Conservation (phyloP, 2,113 vertebrate species). For the Sinocyclocheilus anophthalmus region DNA sequence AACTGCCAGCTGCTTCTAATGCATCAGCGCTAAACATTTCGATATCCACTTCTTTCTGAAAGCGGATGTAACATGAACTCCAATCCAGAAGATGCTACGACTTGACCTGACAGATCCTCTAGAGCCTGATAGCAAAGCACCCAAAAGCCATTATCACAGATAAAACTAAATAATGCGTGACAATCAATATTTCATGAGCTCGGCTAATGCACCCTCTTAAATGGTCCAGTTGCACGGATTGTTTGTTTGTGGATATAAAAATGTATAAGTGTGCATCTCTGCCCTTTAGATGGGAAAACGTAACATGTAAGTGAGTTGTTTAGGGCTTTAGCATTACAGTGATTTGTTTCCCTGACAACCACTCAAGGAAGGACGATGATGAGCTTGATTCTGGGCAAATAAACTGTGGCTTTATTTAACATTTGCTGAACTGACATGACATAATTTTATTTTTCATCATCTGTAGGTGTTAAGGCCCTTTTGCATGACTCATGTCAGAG, state of each 20-base stretch:
- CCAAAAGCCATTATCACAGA: conserved; percentile 51
- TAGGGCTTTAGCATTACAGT: background rate
- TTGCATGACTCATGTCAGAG: background rate
- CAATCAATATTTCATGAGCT: conserved; percentile 57
- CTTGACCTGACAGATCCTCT: background rate
- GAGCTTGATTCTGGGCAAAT: conserved; percentile 18
- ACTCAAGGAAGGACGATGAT: background rate
- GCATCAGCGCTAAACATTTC: background rate
- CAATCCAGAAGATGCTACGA: conserved; percentile 18
- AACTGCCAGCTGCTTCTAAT: background rate
- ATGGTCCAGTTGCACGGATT: conserved; percentile 32
- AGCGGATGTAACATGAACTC: conserved; percentile 45
- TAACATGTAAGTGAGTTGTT: conserved; percentile 18
- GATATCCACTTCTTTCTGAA: background rate
- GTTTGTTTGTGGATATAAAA: conserved; percentile 40
- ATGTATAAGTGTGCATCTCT: conserved; percentile 1
- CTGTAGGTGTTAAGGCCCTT: background rate
- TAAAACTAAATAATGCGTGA: conserved; percentile 44
- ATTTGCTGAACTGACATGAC: background rate
- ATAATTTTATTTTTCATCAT: background rate
- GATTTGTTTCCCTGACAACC: conserved; percentile 37
- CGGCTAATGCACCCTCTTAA: conserved; percentile 52
- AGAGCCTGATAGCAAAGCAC: conserved; percentile 43
- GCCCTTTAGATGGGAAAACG: conserved; percentile 27
- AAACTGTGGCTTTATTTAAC: background rate